Base-by-base conservation (phyloP, 2,888 invertebrate species). In the Copidosoma aretas region DNA sequence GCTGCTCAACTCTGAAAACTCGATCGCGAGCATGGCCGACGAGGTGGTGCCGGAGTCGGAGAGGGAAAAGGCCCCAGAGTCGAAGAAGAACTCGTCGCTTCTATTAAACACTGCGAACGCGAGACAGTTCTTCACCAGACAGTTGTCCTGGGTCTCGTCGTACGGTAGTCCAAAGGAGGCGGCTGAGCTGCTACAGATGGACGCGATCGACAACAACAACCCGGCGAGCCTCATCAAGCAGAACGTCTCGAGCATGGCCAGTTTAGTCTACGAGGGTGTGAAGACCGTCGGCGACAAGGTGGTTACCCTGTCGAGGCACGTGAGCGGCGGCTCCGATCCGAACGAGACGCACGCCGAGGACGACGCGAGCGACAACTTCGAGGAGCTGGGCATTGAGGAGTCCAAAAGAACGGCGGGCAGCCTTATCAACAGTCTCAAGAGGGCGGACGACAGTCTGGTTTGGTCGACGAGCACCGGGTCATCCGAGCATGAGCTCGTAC, bases 91-190 rank as follows among this genome's bases (percentile, higher is more conserved):
- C 12, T 14, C 14, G 43, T 41, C 58, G 15, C 89, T 91, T 77
- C 90, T 92, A 79, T 89, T 92, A n/a, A 91, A 92, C 79, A 91
- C 91, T 39, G 91, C 91, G 84, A 91, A 91, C 57, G 92, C 93
- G 4, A 88, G 89, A 76, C 91, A 93, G 76, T 93, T 91, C 83
- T 82, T 93, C 61, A 91, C 91, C 21, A 87, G 89, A 75, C 93
- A 93, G 77, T 84, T 92, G 22, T 91, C 91, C 1, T 91, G 91
- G 89, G 90, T 91, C 62, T 90, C 91, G 14, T 83, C 84, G 1
- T 84, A 84, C 43, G 83, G 84, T 60, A 84, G 43, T 15, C 32
- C 87, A 12, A 89, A 90, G 58, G 91, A 91, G 8, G 32, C 8
- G 90, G n/a, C n/a, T n/a, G 91, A 77, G 87, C 43, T 17, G 4